phyloP scores from a whole-genome alignment of 1,140 invertebrate species.

The Hestina assimilis region DNA sequence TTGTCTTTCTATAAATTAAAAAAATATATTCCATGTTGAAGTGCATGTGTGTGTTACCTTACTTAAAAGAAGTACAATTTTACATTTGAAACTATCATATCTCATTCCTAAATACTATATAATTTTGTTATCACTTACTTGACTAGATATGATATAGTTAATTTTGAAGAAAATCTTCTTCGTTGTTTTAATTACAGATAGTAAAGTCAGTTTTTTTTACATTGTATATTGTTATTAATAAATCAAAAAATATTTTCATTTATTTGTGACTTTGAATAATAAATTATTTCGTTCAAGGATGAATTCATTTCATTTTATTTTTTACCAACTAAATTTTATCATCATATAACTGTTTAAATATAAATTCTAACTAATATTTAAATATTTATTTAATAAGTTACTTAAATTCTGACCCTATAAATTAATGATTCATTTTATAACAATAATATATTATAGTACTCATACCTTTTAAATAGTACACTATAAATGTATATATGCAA shows the following conservation, averaged over 20 bases:
- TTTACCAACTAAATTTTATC: neutral
- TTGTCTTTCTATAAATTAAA: neutral
- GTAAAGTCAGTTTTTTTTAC: neutral
- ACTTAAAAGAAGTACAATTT: neutral
- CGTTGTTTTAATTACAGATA: neutral
- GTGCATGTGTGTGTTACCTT: neutral
- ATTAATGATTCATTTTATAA: too few relatives aligned
- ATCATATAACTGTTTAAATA: too few relatives aligned
- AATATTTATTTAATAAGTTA: too few relatives aligned
- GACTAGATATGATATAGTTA: conserved; percentile 14
- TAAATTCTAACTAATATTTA: too few relatives aligned
- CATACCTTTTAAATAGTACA: too few relatives aligned
- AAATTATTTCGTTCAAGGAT: neutral
- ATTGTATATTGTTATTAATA: neutral
- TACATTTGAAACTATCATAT: neutral
- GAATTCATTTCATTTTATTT: neutral
- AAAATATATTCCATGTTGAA: neutral
- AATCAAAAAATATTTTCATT: neutral
- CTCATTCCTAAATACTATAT: neutral
- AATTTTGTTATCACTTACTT: conserved; percentile 7
- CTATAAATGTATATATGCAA: too few relatives aligned
- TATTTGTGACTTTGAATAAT: neutral
- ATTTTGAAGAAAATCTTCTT: neutral
- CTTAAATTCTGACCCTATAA: too few relatives aligned
- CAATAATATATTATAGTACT: too few relatives aligned